Conservation (phyloP, 2,797 vertebrate genomes). For the Darevskia nairensis region DNA sequence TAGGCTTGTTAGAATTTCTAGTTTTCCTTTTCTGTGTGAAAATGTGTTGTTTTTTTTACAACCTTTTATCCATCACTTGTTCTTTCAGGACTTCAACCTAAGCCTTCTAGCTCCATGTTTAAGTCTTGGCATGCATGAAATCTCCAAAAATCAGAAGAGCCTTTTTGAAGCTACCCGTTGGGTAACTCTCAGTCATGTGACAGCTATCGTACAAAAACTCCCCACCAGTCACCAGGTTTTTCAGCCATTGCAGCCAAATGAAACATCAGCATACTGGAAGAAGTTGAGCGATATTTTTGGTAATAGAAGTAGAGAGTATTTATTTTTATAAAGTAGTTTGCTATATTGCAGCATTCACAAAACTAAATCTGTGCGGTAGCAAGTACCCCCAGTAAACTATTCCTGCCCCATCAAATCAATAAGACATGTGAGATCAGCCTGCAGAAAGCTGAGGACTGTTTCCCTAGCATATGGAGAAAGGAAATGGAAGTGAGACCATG, state of each 20-base stretch:
- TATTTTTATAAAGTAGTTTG: slow-evolving; percentile 44
- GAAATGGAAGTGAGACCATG: not conserved
- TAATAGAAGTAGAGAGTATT: slow-evolving; percentile 74
- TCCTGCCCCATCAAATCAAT: not conserved
- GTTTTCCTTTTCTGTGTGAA: not conserved
- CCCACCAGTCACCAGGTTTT: slow-evolving; percentile 88
- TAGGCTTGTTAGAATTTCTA: not conserved
- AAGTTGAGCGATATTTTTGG: slow-evolving; percentile 86
- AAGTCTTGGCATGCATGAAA: slow-evolving; percentile 87
- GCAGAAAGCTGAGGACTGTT: not conserved
- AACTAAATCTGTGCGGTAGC: slow-evolving; percentile 17
- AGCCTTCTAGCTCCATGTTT: slow-evolving; percentile 91
- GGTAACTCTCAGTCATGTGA: slow-evolving; percentile 87
- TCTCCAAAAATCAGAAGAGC: slow-evolving; percentile 83
- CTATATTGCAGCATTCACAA: slow-evolving; percentile 39
- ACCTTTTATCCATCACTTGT: slow-evolving; percentile 24
- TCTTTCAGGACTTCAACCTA: slow-evolving; percentile 90
- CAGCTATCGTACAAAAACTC: slow-evolving; percentile 81
- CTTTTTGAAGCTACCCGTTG: slow-evolving; percentile 88
- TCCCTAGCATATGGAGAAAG: not conserved
- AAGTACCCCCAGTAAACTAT: not conserved
- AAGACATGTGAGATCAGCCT: not conserved
- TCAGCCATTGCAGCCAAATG: slow-evolving; percentile 80
- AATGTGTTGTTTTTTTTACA: not conserved
- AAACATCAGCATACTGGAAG: slow-evolving; percentile 86